phyloP scores from a whole-genome alignment of 2,113 vertebrate species.

The Cebus imitator region DNA sequence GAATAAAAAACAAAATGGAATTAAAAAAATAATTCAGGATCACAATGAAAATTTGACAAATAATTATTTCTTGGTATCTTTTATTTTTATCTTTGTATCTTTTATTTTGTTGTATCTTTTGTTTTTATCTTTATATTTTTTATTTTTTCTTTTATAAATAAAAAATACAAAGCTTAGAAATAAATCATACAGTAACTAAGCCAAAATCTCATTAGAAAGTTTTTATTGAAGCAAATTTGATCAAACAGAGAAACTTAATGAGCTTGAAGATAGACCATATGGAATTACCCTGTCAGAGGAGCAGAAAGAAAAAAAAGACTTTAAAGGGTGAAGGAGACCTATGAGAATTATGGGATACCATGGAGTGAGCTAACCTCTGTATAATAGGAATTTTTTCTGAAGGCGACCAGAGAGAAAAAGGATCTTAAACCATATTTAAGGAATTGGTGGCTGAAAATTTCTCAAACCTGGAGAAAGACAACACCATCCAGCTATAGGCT shows the following conservation, averaged over 20 bases:
- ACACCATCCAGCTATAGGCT: background rate
- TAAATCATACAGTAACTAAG: background rate
- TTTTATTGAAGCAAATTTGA: background rate
- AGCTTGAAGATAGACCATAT: background rate
- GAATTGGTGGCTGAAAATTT: background rate
- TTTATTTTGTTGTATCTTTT: too few species aligned
- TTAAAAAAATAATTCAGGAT: background rate
- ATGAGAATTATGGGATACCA: background rate
- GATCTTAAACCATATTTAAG: background rate
- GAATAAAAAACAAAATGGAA: background rate
- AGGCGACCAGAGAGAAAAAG: background rate
- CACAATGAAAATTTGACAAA: too few species aligned
- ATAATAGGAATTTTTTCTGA: background rate
- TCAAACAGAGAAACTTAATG: background rate
- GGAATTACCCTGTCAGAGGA: background rate
- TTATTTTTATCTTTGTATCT: too few species aligned
- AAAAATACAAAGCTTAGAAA: background rate
- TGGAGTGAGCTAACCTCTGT: background rate
- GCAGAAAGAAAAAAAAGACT: background rate
- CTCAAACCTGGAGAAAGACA: background rate
- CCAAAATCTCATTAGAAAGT: too few species aligned
- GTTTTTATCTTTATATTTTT: too few species aligned
- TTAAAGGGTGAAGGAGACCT: background rate
- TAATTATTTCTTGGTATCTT: too few species aligned
- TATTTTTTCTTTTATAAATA: too few species aligned